phyloP scores from a whole-genome alignment of 2,113 vertebrate species.

The Okapia johnstoni region DNA sequence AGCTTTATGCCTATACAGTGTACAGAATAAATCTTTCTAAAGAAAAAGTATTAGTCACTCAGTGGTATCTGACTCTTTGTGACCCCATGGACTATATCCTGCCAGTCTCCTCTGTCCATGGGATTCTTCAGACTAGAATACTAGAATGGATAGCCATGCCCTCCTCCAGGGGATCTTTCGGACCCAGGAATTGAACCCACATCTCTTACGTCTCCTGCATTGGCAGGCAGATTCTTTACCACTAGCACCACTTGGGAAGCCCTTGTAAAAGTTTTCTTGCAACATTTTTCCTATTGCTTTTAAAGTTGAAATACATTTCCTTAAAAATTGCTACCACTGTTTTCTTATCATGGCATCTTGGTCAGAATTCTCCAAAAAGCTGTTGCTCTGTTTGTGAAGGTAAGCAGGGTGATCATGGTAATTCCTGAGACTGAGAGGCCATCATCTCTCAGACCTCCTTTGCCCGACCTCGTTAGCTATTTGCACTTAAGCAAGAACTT shows the following conservation, averaged over 20 bases:
- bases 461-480: not conserved
- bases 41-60: not conserved
- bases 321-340: not conserved
- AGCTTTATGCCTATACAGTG: not conserved
- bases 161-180: too few relatives aligned
- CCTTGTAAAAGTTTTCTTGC: not conserved
- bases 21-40: not conserved
- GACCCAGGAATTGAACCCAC: not conserved
- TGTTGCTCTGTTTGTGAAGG: not conserved
- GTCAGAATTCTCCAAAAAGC: not conserved
- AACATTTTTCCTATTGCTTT: not conserved
- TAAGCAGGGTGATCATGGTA: rapidly evolving
- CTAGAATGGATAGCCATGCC: not conserved
- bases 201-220: not conserved
- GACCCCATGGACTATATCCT: not conserved
- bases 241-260: too few relatives aligned
- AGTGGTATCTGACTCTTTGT: not conserved
- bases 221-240: not conserved
- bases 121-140: not conserved
- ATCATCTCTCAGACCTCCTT: not conserved
- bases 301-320: not conserved
- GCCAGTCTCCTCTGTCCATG: not conserved
- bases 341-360: not conserved
- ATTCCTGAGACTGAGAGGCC: not conserved
- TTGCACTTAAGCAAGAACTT: not conserved